Percentiles rank a stretch among this genome's conserved stretches.
Evolutionary conservation across 2,113 vertebrate genomes (phyloP).

Genomic region (Gymnarchus niloticus): DNA sequence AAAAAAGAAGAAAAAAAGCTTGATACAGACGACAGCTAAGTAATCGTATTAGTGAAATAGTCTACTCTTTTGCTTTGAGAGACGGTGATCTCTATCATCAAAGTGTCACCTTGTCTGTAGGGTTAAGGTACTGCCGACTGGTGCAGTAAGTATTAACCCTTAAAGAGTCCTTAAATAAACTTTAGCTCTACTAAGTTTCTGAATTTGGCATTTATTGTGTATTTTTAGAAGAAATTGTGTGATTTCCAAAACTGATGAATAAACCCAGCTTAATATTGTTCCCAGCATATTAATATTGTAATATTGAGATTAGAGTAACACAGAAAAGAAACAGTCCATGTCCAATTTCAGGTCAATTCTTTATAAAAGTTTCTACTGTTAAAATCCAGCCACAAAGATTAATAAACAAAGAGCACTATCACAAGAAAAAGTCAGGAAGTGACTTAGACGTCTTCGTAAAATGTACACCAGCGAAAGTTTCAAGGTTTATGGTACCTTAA

Average conservation of each 20-base stretch:
- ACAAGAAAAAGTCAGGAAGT: neutral
- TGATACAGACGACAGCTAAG: neutral
- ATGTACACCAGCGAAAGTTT: neutral
- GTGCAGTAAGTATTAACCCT: neutral
- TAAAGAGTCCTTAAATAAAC: neutral
- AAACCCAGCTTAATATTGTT: neutral
- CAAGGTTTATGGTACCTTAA: neutral
- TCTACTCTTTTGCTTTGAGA: neutral
- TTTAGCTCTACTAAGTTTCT: neutral
- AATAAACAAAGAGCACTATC: neutral
- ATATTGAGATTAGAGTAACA: neutral
- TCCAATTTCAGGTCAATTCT: neutral
- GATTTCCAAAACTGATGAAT: neutral
- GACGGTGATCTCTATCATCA: no score
- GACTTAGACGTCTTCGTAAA: neutral
- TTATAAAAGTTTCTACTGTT: neutral
- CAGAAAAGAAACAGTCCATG: neutral
- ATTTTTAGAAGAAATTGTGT: no score
- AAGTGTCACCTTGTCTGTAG: neutral
- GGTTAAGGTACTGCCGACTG: neutral
- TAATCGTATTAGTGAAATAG: neutral
- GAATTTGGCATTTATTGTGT: neutral
- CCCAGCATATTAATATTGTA: neutral
- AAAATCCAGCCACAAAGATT: neutral
- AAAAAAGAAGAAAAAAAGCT: no score